These are phyloP conservation scores for Motacilla alba DNA, from an alignment of 2,113 vertebrate species.

Conservation along the genomic window DNA sequence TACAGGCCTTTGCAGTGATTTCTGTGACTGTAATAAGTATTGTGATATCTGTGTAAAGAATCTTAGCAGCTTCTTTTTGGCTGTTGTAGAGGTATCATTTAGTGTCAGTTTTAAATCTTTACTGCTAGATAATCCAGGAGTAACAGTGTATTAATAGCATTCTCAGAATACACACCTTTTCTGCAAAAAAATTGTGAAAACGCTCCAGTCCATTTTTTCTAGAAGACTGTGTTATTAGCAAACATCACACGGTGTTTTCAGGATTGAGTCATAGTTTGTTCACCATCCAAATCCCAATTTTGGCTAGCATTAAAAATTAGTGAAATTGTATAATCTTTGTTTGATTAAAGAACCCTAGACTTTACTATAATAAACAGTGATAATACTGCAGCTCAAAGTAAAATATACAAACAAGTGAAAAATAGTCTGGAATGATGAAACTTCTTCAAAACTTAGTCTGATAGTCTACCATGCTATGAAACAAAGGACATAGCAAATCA, in stretches of 20 bases:
- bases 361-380: slow-evolving; percentile 6
- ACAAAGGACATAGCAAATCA: background rate
- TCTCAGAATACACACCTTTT: background rate
- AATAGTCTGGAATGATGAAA: background rate
- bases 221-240: background rate
- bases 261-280: background rate
- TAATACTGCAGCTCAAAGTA: background rate
- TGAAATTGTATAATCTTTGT: slow-evolving; percentile 8
- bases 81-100: background rate
- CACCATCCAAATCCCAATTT: background rate
- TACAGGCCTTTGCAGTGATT: background rate
- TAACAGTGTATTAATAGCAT: background rate
- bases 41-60: background rate
- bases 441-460: background rate
- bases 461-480: background rate
- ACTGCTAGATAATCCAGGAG: background rate
- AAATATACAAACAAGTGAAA: slow-evolving; percentile 8
- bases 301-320: background rate
- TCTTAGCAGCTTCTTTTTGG: background rate
- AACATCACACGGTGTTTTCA: background rate
- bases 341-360: background rate
- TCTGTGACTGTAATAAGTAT: background rate
- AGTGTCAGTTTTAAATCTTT: background rate
- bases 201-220: background rate
- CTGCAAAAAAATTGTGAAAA: background rate